Evolutionary conservation across 2,888 invertebrate genomes (phyloP), one percentile per base, ranked within the genome.

Genomic region (Drosophila barbarae): DNA sequence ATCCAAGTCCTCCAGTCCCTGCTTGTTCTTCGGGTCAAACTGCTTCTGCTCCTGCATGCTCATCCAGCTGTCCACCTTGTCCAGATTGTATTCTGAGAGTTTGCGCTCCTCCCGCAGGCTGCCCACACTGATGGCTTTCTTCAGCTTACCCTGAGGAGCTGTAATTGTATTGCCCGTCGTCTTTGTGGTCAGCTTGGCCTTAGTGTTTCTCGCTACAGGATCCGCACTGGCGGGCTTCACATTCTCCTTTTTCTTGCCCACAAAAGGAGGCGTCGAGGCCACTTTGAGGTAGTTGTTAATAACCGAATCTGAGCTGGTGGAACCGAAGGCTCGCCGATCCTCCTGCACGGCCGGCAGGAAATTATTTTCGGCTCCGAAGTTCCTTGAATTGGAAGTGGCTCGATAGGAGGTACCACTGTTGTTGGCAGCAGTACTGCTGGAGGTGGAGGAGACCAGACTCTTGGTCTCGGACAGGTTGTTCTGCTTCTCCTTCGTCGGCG

Each of bases 1-100:
- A 12, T 87, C 82, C 36, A 82, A 66, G 2, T 78, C 82, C 15
- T 84, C 79, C 8, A 84, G 30, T 2, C 77, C 73, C 58, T 69
- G 73, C 13, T 84, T 81, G 28, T 68, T 76, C 42, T 75, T 46
- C n/a, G 69, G 60, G 5, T 80, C 74, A 10, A 75, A 77, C 13
- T 73, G 70, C 28, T 77, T 71, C 38, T 81, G 79, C 44, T 86
- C 86, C 58, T 90, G 87, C 73, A 88, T 84, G 9, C 90, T 88
- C 89, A 90, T 90, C 90, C 90, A 90, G 58, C 88, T 89, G 54
- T 90, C 90, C 32, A 90, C 86, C 73, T 90, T 89, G 63, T 90
- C 90, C 63, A 90, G 74, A 74, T 90, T 87, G 59, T 90, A 90
- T 58, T 89, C 89, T 50, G 84, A 86, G 6, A 90, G 66, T 65